A percentile compares a stretch with the other conserved stretches of the same genome.
Evolutionary conservation across 2,113 vertebrate species (phyloP).

Genomic region (Urocolius indicus): DNA sequence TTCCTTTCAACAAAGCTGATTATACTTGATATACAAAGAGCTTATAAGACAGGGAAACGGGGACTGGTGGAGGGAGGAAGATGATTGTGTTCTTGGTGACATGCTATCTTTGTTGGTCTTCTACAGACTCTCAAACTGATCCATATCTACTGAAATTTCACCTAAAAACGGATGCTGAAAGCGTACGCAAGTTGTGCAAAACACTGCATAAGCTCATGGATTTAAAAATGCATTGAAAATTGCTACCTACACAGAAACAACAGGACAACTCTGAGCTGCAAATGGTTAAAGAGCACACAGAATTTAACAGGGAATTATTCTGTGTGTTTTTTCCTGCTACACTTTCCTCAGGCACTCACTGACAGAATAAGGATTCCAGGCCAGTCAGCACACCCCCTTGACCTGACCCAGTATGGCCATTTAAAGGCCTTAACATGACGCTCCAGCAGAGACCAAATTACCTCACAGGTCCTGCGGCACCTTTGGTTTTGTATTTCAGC

Average conservation of each 20-base stretch:
- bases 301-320: neutral
- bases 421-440: neutral
- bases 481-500: neutral
- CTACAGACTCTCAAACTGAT: neutral
- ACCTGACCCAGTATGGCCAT: neutral
- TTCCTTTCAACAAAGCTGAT: neutral
- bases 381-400: neutral
- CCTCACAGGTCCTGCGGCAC: neutral
- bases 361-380: neutral
- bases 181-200: neutral
- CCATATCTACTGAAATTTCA: neutral
- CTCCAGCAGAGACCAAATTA: neutral
- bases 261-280: neutral
- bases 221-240: neutral
- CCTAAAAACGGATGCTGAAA: neutral
- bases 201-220: neutral
- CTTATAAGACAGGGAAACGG: neutral
- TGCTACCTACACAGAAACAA: neutral
- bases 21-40: neutral
- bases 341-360: neutral
- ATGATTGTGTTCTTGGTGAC: neutral
- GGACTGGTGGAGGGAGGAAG: neutral
- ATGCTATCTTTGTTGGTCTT: neutral
- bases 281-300: neutral
- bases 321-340: neutral